Evolutionary conservation across 2,113 vertebrate genomes (phyloP).

Genomic region (Sterna hirundo): DNA sequence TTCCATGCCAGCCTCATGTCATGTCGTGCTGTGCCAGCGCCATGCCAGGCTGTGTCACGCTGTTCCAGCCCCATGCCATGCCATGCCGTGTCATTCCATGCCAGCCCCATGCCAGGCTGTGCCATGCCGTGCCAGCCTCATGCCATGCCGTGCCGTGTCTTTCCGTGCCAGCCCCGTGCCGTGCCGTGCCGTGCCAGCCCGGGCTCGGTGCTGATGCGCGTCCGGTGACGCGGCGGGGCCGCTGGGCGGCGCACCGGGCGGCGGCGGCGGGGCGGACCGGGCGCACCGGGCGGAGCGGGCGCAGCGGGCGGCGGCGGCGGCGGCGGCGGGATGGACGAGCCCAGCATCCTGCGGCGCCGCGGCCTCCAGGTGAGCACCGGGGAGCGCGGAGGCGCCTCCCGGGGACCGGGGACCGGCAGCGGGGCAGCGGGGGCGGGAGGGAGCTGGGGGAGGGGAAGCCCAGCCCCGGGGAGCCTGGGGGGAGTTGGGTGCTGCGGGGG

Average conservation of each 20-base stretch:
- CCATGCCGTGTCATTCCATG: not conserved
- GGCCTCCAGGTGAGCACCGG: slow-evolving; percentile 74
- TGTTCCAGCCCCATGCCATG: too few relatives aligned
- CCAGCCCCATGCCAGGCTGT: too few relatives aligned
- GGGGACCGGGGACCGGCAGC: not conserved
- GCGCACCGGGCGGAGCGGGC: not conserved
- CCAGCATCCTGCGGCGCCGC: slow-evolving; percentile 75
- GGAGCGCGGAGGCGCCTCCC: not conserved
- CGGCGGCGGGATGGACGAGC: slow-evolving; percentile 67
- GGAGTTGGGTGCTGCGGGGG: not conserved
- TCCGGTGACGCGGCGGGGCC: not conserved
- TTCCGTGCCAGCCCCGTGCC: not conserved
- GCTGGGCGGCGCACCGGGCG: slow-evolving; percentile 25
- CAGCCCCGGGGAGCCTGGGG: not conserved
- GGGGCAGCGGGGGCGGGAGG: not conserved
- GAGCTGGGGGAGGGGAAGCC: too few relatives aligned
- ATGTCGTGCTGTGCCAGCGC: not conserved
- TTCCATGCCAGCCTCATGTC: too few relatives aligned
- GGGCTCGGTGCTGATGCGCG: not conserved
- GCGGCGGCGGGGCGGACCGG: not conserved
- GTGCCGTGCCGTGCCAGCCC: not conserved
- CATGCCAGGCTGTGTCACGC: not conserved
- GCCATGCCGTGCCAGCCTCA: not conserved
- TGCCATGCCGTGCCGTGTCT: not conserved
- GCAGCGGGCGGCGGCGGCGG: not conserved